Evolutionary conservation across 2,888 invertebrate species (phyloP).

Genomic region (Parochlus steinenii): DNA sequence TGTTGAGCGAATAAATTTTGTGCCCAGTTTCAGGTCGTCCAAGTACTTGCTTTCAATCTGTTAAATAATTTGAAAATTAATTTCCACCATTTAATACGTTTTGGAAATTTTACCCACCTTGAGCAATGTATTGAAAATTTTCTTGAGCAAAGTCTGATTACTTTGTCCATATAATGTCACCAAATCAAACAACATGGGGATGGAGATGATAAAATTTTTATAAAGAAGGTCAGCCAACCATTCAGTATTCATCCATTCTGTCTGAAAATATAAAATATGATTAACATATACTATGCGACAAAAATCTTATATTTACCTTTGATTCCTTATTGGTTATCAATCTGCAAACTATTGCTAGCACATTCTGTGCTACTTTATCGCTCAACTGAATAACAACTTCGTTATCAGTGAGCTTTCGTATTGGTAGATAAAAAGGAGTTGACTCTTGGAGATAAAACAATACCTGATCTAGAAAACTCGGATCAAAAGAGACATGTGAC

Average conservation of each 20-base stretch:
- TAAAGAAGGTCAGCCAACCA: slow-evolving; percentile 56
- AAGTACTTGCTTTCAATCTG: slow-evolving; percentile 37
- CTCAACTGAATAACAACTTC: slow-evolving; percentile 34
- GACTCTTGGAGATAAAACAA: slow-evolving; percentile 59
- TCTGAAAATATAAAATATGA: slow-evolving; percentile 25
- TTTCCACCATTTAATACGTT: too few species aligned
- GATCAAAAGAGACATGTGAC: slow-evolving; percentile 51
- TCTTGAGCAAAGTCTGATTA: slow-evolving; percentile 41
- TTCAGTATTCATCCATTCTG: slow-evolving; percentile 44
- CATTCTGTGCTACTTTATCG: slow-evolving; percentile 40
- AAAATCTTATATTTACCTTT: too few species aligned
- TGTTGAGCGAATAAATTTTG: slow-evolving; percentile 37
- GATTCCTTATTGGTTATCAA: slow-evolving; percentile 66
- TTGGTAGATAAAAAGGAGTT: slow-evolving; percentile 46
- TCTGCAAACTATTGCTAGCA: slow-evolving; percentile 56
- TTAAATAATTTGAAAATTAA: too few species aligned
- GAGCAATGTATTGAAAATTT: slow-evolving; percentile 49
- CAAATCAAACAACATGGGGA: slow-evolving; percentile 65
- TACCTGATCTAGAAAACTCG: slow-evolving; percentile 42
- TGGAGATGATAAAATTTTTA: slow-evolving; percentile 63
- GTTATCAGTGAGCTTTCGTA: slow-evolving; percentile 31
- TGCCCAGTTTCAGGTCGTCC: slow-evolving; percentile 37
- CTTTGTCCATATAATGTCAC: slow-evolving; percentile 54
- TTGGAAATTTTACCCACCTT: slow-evolving; percentile 44
- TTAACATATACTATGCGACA: too few species aligned